phyloP scores from a whole-genome alignment of 2,113 vertebrate genomes.

The Xenotilapia longispinis region DNA sequence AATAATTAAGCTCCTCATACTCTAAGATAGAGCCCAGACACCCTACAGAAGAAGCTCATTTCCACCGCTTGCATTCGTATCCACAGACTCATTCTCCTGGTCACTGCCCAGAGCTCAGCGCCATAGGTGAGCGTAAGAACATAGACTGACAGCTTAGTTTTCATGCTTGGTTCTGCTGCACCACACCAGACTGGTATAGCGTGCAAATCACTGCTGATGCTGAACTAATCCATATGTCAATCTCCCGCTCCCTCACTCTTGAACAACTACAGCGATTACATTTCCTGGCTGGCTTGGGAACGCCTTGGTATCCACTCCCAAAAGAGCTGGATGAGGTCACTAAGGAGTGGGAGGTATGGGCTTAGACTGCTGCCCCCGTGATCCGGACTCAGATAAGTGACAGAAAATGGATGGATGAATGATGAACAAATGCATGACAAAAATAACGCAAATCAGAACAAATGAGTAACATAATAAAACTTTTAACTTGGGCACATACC shows the following conservation, averaged over 20 bases:
- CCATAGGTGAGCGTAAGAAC: not conserved
- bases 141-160: not conserved
- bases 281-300: not conserved
- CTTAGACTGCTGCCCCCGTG: not conserved
- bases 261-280: not conserved
- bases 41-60: not conserved
- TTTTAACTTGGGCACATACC: not conserved
- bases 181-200: not conserved
- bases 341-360: not conserved
- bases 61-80: not conserved
- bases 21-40: not conserved
- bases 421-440: not conserved
- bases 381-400: not conserved
- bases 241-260: not conserved
- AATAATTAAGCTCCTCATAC: not conserved
- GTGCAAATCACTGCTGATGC: not conserved
- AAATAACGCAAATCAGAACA: not conserved
- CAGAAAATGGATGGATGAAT: not conserved
- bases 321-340: not conserved
- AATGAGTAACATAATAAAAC: not conserved
- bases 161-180: not conserved
- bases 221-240: not conserved
- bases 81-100: not conserved
- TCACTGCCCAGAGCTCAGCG: not conserved
- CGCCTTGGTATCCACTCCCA: not conserved